Evolutionary conservation across 2,797 vertebrate species (phyloP).

Genomic region (Adrianichthys oophorus): DNA sequence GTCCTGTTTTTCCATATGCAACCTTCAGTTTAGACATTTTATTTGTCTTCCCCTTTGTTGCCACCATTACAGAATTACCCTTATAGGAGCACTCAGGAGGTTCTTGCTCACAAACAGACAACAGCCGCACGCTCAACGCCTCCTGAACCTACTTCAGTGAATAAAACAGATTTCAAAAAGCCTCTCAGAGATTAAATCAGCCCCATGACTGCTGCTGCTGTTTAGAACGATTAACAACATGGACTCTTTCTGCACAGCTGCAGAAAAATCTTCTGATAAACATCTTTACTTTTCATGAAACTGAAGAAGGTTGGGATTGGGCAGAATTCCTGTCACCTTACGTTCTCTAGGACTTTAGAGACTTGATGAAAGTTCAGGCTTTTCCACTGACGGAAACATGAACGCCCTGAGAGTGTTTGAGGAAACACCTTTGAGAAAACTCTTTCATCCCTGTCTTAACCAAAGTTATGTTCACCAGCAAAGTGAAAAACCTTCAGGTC

Average conservation of each 20-base stretch:
- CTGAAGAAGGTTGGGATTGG: conserved; percentile 10
- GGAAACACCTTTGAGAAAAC: conserved; percentile 35
- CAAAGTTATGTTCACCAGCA: conserved; percentile 20
- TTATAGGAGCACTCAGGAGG: too few species aligned
- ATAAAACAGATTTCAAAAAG: conserved; percentile 10
- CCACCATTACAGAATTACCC: too few species aligned
- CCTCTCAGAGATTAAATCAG: too few species aligned
- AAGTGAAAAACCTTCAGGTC: conserved; percentile 29
- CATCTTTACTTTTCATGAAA: conserved; percentile 66
- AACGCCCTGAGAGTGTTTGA: conserved; percentile 31
- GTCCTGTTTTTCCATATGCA: too few species aligned
- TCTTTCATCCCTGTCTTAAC: conserved; percentile 10
- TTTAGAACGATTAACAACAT: too few species aligned
- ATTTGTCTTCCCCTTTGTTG: too few species aligned
- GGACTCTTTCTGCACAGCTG: conserved; percentile 25
- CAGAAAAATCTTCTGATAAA: conserved; percentile 60
- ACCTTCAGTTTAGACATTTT: too few species aligned
- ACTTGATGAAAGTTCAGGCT: conserved; percentile 27
- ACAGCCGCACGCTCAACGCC: too few species aligned
- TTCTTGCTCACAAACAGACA: too few species aligned
- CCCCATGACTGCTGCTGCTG: too few species aligned
- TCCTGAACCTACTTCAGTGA: too few species aligned
- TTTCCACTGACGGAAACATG: conserved; percentile 17
- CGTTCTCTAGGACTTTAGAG: conserved; percentile 47
- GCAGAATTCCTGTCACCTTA: conserved; percentile 51